These are phyloP conservation scores for Plotosus lineatus DNA, from an alignment of 2,113 vertebrate genomes.

Conservation along the genomic window DNA sequence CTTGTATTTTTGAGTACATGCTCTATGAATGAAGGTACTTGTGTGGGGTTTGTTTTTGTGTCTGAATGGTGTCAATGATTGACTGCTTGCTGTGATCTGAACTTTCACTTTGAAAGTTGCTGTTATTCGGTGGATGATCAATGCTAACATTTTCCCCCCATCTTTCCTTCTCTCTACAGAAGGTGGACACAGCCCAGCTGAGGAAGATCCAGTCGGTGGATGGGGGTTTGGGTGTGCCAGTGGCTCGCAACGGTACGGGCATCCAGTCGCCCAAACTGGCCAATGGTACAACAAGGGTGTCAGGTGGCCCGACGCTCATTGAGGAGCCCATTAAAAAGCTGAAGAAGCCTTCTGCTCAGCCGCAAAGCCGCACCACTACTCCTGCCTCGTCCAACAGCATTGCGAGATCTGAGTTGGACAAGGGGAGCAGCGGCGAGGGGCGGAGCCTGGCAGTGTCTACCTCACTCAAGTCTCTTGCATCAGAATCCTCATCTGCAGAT, in stretches of 20 bases:
- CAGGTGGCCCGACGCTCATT: conserved; percentile 57
- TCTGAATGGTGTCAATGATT: no score
- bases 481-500: conserved; percentile 64
- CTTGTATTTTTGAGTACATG: no score
- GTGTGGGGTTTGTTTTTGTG: no score
- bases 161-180: conserved; percentile 56
- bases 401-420: conserved; percentile 56
- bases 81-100: no score
- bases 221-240: conserved; percentile 79
- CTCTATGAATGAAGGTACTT: no score
- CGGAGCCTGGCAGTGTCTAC: conserved; percentile 71
- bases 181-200: conserved; percentile 69
- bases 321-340: conserved; percentile 73
- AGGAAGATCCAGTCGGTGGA: conserved; percentile 74
- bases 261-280: conserved; percentile 65
- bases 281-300: conserved; percentile 66
- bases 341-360: conserved; percentile 73
- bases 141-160: background rate
- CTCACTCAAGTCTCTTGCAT: conserved; percentile 74
- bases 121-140: no score
- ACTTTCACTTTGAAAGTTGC: no score
- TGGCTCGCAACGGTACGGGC: conserved; percentile 61
- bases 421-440: conserved; percentile 66
- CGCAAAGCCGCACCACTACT: conserved; percentile 62
- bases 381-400: conserved; percentile 59